Evolutionary conservation across 2,888 invertebrate genomes (phyloP).

Genomic region (Cantharis lateralis): DNA sequence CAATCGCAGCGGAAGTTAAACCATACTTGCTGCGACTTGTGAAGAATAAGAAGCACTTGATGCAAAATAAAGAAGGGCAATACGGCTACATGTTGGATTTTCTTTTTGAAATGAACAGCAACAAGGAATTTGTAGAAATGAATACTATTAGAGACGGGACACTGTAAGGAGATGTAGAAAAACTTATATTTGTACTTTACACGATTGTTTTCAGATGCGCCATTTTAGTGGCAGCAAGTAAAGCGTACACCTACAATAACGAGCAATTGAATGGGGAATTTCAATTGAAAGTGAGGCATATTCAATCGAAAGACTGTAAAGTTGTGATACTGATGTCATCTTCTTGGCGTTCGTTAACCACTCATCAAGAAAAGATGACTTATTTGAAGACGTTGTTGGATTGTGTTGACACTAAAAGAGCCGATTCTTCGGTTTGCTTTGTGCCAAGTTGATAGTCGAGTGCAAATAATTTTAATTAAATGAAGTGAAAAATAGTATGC

Average conservation of each 20-base stretch:
- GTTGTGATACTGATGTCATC: constrained; percentile 60
- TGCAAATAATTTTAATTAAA: too few species aligned
- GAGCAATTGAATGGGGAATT: constrained; percentile 58
- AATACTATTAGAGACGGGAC: background rate
- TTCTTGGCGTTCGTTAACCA: constrained; percentile 62
- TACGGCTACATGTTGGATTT: constrained; percentile 58
- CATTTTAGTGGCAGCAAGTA: constrained; percentile 55
- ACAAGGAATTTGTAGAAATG: constrained; percentile 12
- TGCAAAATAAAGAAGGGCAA: constrained; percentile 50
- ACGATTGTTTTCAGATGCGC: constrained; percentile 53
- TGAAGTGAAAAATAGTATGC: too few species aligned
- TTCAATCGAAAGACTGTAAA: constrained; percentile 67
- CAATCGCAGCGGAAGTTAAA: constrained; percentile 30
- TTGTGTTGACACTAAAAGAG: background rate
- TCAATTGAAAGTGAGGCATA: constrained; percentile 61
- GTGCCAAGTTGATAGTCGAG: background rate
- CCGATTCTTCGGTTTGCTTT: background rate
- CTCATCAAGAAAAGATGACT: constrained; percentile 58
- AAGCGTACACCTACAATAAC: constrained; percentile 58
- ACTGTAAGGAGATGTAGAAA: constrained; percentile 32
- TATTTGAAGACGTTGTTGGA: constrained; percentile 51
- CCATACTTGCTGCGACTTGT: constrained; percentile 45
- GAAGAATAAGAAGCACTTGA: constrained; percentile 40
- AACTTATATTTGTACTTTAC: constrained; percentile 4
- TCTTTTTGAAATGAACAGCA: constrained; percentile 43